phyloP scores from a whole-genome alignment of 2,888 invertebrate species.

The Timema cristinae region DNA sequence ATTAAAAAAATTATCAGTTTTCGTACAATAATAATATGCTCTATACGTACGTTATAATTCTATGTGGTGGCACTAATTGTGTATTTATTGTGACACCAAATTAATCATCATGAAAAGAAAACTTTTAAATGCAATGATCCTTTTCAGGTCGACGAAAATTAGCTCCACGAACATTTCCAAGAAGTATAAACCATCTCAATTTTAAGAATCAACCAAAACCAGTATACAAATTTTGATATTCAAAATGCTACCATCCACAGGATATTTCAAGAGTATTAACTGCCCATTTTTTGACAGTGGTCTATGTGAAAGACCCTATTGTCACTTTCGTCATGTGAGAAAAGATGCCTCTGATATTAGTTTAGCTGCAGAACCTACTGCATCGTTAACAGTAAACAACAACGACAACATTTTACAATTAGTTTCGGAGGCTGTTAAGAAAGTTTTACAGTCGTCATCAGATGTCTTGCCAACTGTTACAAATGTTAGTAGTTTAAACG shows the following conservation, averaged over 20 bases:
- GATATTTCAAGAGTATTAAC: constrained; percentile 78
- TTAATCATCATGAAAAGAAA: no score
- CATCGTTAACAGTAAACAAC: constrained; percentile 35
- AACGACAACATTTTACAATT: constrained; percentile 54
- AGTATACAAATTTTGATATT: no score
- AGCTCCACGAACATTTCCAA: no score
- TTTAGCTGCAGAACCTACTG: neutral
- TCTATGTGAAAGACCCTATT: constrained; percentile 82
- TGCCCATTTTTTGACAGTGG: constrained; percentile 82
- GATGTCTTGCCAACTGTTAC: constrained; percentile 25
- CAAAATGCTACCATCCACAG: constrained; percentile 82
- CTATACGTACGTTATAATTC: no score
- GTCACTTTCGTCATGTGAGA: constrained; percentile 84
- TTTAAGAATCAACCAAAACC: no score
- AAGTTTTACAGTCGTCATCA: constrained; percentile 46
- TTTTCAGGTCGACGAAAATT: no score
- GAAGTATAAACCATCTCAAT: no score
- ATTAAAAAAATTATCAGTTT: no score
- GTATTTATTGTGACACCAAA: no score
- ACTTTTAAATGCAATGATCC: no score
- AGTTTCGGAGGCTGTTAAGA: constrained; percentile 59
- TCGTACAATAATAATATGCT: no score
- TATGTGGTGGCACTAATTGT: no score
- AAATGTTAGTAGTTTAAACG: neutral
- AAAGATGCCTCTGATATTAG: constrained; percentile 50